Evolutionary conservation across 2,797 vertebrate species (phyloP).

Genomic region (Cuculus canorus): DNA sequence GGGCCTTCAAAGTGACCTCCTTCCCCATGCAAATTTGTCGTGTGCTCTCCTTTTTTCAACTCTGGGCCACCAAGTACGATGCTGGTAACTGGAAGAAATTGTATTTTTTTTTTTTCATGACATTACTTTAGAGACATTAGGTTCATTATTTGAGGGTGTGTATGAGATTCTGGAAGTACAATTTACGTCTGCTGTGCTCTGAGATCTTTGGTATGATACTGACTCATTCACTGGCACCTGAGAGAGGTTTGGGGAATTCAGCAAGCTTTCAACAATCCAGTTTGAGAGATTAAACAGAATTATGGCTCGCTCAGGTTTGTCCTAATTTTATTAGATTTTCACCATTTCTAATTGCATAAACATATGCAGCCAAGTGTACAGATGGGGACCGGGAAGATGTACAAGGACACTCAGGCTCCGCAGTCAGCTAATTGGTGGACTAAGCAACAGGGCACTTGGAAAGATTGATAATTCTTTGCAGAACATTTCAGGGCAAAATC

Average conservation of each 20-base stretch:
- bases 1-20: neutral
- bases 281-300: conserved; percentile 69
- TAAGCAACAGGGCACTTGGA: conserved; percentile 50
- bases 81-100: conserved; percentile 40
- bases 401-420: conserved; percentile 47
- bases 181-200: conserved; percentile 41
- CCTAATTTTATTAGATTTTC: conserved; percentile 63
- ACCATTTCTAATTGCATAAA: conserved; percentile 59
- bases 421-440: conserved; percentile 34
- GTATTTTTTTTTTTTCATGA: neutral
- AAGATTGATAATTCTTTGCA: conserved; percentile 31
- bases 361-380: conserved; percentile 58
- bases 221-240: conserved; percentile 65
- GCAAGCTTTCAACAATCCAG: conserved; percentile 61
- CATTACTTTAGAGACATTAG: neutral
- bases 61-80: neutral
- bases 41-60: neutral
- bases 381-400: conserved; percentile 44
- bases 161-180: conserved; percentile 65
- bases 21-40: neutral
- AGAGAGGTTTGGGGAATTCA: conserved; percentile 64
- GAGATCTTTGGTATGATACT: conserved; percentile 67
- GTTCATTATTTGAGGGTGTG: conserved; percentile 48
- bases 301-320: conserved; percentile 41
- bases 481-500: conserved; percentile 31